Conservation (phyloP, 2,797 vertebrate genomes). For the Pipistrellus pipistrellus region DNA sequence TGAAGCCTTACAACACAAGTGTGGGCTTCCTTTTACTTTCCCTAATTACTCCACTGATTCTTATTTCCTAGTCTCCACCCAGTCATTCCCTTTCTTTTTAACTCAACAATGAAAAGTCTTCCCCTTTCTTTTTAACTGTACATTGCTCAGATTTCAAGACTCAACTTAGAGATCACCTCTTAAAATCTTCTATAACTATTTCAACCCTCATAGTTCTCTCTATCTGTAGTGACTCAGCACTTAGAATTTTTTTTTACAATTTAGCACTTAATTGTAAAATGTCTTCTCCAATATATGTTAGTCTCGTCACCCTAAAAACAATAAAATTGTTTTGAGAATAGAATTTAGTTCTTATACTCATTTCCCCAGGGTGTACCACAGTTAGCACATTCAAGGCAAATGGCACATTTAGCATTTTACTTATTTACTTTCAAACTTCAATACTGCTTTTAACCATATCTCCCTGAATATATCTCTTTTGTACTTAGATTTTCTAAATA, state of each 20-base stretch:
- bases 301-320: background rate
- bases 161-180: background rate
- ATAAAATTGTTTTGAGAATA: background rate
- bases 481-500: background rate
- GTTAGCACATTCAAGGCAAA: background rate
- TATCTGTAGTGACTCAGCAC: background rate
- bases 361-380: background rate
- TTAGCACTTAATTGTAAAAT: background rate
- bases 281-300: background rate
- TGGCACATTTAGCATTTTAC: background rate
- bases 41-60: background rate
- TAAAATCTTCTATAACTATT: background rate
- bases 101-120: background rate
- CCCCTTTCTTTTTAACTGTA: background rate
- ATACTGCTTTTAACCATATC: background rate
- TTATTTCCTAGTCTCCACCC: background rate
- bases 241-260: background rate
- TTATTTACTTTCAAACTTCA: conserved; percentile 25
- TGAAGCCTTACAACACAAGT: background rate
- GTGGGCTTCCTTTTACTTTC: background rate
- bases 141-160: background rate
- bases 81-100: conserved; percentile 14
- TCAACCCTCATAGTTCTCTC: background rate
- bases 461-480: background rate
- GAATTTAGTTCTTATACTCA: background rate